Conservation (phyloP, 1,140 invertebrate genomes). For the Leptinotarsa lineolata region DNA sequence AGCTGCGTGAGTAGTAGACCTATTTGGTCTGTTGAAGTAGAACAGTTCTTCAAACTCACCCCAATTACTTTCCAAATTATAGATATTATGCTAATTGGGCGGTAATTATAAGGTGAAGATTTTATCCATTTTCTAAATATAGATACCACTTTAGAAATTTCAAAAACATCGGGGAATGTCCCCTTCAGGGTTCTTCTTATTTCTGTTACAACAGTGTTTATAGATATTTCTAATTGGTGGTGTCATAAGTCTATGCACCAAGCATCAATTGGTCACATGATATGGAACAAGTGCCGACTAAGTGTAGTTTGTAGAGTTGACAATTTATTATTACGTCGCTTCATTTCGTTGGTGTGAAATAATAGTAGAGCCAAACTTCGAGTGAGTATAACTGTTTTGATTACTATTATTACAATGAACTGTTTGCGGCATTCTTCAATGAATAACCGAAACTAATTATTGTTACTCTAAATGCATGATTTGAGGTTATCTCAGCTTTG, state of each 20-base stretch:
- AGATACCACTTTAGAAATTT: too few species aligned
- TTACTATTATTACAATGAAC: constrained; percentile 2
- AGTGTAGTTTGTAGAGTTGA: neutral
- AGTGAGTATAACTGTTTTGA: neutral
- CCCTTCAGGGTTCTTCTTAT: too few species aligned
- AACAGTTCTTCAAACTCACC: too few species aligned
- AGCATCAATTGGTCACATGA: neutral
- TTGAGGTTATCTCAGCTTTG: neutral
- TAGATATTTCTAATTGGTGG: neutral
- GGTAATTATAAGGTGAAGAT: too few species aligned
- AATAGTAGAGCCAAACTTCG: neutral
- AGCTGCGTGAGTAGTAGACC: too few species aligned
- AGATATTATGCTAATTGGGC: too few species aligned
- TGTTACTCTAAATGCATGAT: neutral
- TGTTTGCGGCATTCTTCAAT: neutral
- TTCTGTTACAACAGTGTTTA: constrained; percentile 4
- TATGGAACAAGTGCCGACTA: neutral
- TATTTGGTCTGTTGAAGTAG: too few species aligned
- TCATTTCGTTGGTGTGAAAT: constrained; percentile 1
- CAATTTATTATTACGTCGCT: neutral
- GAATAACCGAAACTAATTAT: neutral
- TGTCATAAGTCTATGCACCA: neutral
- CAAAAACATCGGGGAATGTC: too few species aligned
- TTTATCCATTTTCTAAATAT: too few species aligned
- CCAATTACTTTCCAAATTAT: too few species aligned